Evolutionary conservation across 2,888 invertebrate species (phyloP), one percentile per base, ranked within the genome.

Genomic region (Teinopalpus imperialis): DNA sequence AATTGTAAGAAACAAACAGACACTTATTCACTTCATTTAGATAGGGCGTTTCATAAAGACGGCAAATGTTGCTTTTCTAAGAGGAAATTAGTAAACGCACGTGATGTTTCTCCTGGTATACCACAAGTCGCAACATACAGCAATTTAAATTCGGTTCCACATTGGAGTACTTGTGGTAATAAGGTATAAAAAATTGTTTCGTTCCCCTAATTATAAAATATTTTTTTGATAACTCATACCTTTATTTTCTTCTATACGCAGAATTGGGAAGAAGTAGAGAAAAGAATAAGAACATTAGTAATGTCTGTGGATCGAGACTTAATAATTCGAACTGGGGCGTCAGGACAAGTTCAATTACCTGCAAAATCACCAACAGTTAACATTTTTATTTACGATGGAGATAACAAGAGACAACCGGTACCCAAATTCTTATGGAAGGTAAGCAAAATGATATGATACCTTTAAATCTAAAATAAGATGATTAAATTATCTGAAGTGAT

Each of bases 371-470:
- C 27, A 12, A n/a, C 1, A 5, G 6, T 6, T 2, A 3, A 14
- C 3, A 16, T 23, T 34, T 37, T 9, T 23, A 32, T 42, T 4
- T 7, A 4, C 1, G 54, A 56, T 3, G 24, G 31, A 1, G 3
- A 37, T 18, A 34, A 43, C 5, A 48, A 36, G 1, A 40, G 34
- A 10, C 65, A 69, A 46, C 34, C 48, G 0, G 58, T 72, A 2
- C 63, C 73, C 1, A 51, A 49, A 1, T 81, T 66, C 48, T 44
- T 79, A 12, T 81, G 81, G 81, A 81, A 81, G 74, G 81, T 77
- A 59, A 43, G 27, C 4, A 8, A 27, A 5, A 8, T 27, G 5
- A n/a, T n/a, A n/a, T n/a, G n/a, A n/a, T n/a, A n/a, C n/a, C n/a
- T n/a, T n/a, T n/a, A n/a, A n/a, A n/a, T n/a, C n/a, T n/a, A n/a